Evolutionary conservation across 1,140 invertebrate genomes (phyloP), one percentile per base, ranked within the genome.

Genomic region (Rhyzopertha dominica): DNA sequence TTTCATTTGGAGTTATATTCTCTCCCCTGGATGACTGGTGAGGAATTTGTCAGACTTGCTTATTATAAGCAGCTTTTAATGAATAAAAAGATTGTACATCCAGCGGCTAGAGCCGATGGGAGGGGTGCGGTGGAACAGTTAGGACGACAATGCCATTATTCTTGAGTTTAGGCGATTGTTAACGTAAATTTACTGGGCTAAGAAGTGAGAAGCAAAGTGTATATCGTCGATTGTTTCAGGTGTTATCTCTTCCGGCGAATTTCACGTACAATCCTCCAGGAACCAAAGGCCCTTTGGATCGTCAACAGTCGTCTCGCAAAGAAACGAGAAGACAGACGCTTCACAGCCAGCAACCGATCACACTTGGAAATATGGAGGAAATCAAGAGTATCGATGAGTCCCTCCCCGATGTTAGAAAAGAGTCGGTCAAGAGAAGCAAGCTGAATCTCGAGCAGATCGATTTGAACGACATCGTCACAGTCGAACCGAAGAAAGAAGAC

Each of bases 231-330:
- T 41, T 12, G 13, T 48, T 65, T 41, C 69, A 82, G 72, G 80
- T 82, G 62, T 74, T 77, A 24, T 82, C 80, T 20, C 69, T 82
- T 22, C 80, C 80, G 39, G 75, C 80, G 19, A 81, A 82, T 63
- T 83, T 82, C 62, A 81, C 73, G 5, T 82, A 81, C 63, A 81
- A 80, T 66, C 77, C 80, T 49, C 77, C 79, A 10, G 65, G 64
- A n/a, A 48, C 47, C 10, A 58, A 52, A 24, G 36, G 42, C 4
- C 42, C 35, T 16, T 39, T 54, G 10, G 52, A 62, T 43, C 49
- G 43, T 14, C 37, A 38, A 35, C 53, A 59, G 24, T 46, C 47
- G 9, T 49, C 58, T 12, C 31, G 36, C 18, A 26, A 39, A 2
- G 47, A 53, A 40, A 43, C 43, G 5, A 47, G 61, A 13, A 41